Evolutionary conservation across 1,140 invertebrate genomes (phyloP), one percentile per base, ranked within the genome.

Genomic region (Micrasema longulum): DNA sequence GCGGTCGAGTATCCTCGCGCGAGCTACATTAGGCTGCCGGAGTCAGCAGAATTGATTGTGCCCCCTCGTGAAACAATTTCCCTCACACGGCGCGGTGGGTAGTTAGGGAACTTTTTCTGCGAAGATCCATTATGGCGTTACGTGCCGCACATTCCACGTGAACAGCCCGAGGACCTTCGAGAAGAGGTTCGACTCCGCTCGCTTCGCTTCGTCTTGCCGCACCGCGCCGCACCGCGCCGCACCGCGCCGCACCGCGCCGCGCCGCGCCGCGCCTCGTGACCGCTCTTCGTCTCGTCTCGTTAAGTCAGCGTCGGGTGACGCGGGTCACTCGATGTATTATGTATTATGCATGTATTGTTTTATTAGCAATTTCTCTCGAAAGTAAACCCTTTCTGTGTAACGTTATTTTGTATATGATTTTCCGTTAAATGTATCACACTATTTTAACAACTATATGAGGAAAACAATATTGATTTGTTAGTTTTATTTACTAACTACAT

Each of bases 31-130:
- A 38, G 55, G 55, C 36, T 35, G 35, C 36, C 55, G 55, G 35
- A 60, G 55, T 60, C 55, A 60, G 55, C 55, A 41, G 55, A 60
- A 60, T 60, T 60, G 55, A 60, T 60, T 41, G 55, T 20, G 55
- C 55, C 35, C 55, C 55, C 55, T 60, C 22, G 35, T 60, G 22
- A 60, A 60, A 60, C 55, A 60, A 60, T 60, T 60, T 60, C 55
- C 55, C 22, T 43, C 55, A 38, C 55, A 41, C 55, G 35, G 23
- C 12, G 18, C 55, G 35, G 23, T 10, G 18, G 50, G 55, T 22
- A 60, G 55, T 60, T 38, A 31, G 55, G 26, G 36, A 41, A 60
- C 35, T 60, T 60, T 60, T 60, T 60, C 55, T 31, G 16, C 41
- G 55, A 38, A 60, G 55, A 60, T 41, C 55, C 55, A 60, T 60